Evolutionary conservation across 2,113 vertebrate genomes (phyloP).

Genomic region (Excalfactoria chinensis): DNA sequence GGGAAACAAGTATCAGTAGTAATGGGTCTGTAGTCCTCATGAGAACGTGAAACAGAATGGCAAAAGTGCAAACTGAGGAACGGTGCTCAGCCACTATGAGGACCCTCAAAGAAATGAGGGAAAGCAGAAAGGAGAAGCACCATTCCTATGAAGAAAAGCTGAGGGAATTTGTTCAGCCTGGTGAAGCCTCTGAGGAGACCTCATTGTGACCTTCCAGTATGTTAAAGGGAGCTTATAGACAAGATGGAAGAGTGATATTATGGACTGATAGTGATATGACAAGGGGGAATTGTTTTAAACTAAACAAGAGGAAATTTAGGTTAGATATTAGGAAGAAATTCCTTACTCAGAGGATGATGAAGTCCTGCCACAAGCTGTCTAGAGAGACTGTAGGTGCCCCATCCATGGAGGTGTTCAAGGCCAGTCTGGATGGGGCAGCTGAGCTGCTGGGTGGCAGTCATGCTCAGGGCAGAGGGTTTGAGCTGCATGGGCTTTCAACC

Average conservation of each 20-base stretch:
- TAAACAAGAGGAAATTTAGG: no score
- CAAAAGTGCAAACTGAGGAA: neutral
- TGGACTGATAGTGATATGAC: neutral
- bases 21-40: no score
- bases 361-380: no score
- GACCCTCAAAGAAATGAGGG: neutral
- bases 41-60: neutral
- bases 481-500: no score
- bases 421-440: no score
- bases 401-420: no score
- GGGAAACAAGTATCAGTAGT: neutral
- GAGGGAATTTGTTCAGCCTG: neutral
- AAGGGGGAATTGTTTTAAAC: no score
- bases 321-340: no score
- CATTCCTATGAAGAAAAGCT: neutral
- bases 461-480: no score
- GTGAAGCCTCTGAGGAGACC: neutral
- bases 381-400: no score
- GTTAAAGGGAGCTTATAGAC: neutral
- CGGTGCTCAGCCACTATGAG: neutral
- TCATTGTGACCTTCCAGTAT: neutral
- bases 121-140: neutral
- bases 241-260: neutral
- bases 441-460: no score
- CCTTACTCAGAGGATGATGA: no score